Evolutionary conservation across 35 echinoderm and acorn worm species (phyloP), one percentile per base, ranked within the genome.

Genomic region (Lytechinus variegatus): DNA sequence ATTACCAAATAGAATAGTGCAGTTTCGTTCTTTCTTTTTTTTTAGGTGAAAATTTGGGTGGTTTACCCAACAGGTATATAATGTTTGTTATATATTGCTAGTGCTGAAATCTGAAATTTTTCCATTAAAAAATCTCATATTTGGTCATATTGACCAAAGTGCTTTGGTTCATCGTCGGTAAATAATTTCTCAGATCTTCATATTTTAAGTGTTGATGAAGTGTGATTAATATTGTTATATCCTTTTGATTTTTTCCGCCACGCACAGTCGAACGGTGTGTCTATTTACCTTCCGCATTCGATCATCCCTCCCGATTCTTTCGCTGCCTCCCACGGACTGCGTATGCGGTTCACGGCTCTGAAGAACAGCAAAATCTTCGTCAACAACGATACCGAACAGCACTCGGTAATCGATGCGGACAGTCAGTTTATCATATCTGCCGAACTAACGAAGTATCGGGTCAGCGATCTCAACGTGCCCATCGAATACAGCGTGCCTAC

Each of bases 391-490:
- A 93, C 9, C n/a, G 54, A 93, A 10, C 52, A 57, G 28, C 8
- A 56, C 9, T 27, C 54, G 13, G 11, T 57, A 4, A 93, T 93
- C 92, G 11, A 93, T 55, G 11, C 53, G 6, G 92, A 57, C 53
- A 57, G 27, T 55, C 92, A 93, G 92, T 93, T 53, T 93, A 93
- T 93, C 92, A 54, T 93, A 93, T 93, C 92, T 53, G 92, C 92
- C 4, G 92, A 93, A 57, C 29, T 93, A 54, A 93, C 55, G 11
- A 54, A 54, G 9, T 54, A 93, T 24, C 28, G 55, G 92, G 92
- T 93, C 92, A 57, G 27, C 10, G 92, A 57, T 55, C 27, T 93
- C n/a, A 14, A 29, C 27, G 92, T 93, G 53, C 92, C 92, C 52
- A 93, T 93, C 55, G 92, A 93, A 57, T 93, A 93, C 92, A 57